phyloP scores from a whole-genome alignment of 2,888 invertebrate genomes.

The Hermaeophaga mercurialis region DNA sequence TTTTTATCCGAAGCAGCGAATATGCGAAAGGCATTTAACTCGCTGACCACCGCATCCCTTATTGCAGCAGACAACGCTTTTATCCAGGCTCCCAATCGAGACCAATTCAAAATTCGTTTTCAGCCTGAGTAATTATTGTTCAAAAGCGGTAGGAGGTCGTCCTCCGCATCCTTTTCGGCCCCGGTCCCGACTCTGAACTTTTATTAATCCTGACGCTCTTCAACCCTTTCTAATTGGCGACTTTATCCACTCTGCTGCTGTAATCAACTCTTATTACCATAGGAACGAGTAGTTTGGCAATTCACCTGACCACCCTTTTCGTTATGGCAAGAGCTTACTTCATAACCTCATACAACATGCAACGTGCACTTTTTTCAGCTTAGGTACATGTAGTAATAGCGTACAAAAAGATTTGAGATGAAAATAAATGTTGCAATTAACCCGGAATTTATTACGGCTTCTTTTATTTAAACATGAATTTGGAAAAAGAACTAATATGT shows the following conservation, averaged over 20 bases:
- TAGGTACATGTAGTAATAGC: too few species aligned
- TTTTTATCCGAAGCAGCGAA: background rate
- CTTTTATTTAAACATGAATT: too few species aligned
- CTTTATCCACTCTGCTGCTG: conserved; percentile 29
- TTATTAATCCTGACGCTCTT: conserved; percentile 29
- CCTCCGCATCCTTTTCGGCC: conserved; percentile 8
- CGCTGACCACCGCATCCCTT: conserved; percentile 10
- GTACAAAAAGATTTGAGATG: too few species aligned
- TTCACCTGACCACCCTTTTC: conserved; percentile 31
- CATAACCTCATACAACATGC: conserved; percentile 9
- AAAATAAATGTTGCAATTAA: too few species aligned
- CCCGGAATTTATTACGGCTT: too few species aligned
- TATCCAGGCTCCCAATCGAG: conserved; percentile 13
- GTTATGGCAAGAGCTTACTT: conserved; percentile 5
- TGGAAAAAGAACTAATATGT: too few species aligned
- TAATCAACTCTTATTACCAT: conserved; percentile 33
- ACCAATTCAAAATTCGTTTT: conserved; percentile 26
- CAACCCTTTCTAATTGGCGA: conserved; percentile 31
- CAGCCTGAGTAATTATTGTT: conserved; percentile 25
- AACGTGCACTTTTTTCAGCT: conserved; percentile 9
- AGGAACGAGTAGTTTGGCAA: conserved; percentile 34
- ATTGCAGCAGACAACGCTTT: conserved; percentile 23
- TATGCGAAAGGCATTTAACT: conserved; percentile 3
- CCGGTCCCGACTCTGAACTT: conserved; percentile 20
- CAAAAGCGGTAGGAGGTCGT: conserved; percentile 25